Conservation (phyloP, 2,113 vertebrate genomes). For the Neolamprologus fasciatus region DNA sequence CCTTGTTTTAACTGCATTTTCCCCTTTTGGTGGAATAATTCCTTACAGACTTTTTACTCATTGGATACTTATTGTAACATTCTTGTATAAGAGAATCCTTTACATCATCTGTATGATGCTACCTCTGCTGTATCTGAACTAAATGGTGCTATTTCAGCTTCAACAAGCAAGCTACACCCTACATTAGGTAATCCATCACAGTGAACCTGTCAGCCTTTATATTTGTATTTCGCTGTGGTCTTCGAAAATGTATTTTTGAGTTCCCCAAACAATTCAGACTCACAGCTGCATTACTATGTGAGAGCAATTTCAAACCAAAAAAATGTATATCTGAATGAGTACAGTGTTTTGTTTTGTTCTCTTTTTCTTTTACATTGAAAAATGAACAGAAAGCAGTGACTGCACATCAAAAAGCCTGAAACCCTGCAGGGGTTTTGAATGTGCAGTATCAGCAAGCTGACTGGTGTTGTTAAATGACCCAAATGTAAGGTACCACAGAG, state of each 20-base stretch:
- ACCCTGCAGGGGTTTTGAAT: background rate
- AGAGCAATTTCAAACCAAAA: background rate
- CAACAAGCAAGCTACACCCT: background rate
- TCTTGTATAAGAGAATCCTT: background rate
- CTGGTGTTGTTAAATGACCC: background rate
- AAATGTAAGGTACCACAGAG: background rate
- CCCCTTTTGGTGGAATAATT: background rate
- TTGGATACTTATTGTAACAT: background rate
- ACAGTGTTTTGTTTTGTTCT: background rate
- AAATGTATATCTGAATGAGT: too few species aligned
- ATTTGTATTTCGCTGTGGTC: background rate
- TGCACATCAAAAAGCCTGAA: background rate
- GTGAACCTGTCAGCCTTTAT: background rate
- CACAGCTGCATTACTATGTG: background rate
- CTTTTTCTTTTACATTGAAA: background rate
- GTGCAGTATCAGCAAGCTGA: background rate
- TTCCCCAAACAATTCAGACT: background rate
- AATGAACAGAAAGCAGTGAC: background rate
- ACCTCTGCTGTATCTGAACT: background rate
- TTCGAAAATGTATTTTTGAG: background rate
- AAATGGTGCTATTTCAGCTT: background rate
- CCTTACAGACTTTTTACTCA: background rate
- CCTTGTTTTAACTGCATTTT: background rate
- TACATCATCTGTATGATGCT: background rate
- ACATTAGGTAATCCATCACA: background rate